A percentile compares a stretch with the other conserved stretches of the same genome.
Conservation (phyloP, 2,888 invertebrate genomes). For the Amblyjoppa fuscipennis region DNA sequence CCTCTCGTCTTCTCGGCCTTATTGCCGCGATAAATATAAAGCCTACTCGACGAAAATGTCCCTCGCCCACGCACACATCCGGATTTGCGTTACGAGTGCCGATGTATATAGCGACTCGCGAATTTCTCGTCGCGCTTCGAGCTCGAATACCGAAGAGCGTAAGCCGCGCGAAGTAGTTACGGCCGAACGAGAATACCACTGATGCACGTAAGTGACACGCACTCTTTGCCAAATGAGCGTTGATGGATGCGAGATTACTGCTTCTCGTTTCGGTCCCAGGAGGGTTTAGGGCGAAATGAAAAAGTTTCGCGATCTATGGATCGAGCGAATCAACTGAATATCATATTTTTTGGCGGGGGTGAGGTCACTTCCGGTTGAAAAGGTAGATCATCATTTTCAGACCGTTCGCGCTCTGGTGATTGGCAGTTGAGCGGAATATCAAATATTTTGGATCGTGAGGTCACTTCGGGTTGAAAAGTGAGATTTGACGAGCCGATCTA, state of each 20-base stretch:
- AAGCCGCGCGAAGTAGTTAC: constrained; percentile 14
- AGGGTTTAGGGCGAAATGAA: constrained; percentile 32
- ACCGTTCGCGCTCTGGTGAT: too few species aligned
- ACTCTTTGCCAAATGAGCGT: neutral
- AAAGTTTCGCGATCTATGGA: neutral
- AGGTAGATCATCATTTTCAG: too few species aligned
- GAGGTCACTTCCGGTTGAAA: too few species aligned
- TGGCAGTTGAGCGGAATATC: too few species aligned
- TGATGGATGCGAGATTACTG: constrained; percentile 1
- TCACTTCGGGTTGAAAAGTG: too few species aligned
- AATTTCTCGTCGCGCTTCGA: constrained; percentile 34
- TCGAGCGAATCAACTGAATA: neutral
- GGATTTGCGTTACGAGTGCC: constrained; percentile 44
- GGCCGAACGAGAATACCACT: constrained; percentile 22
- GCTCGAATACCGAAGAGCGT: constrained; percentile 10
- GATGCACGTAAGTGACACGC: constrained; percentile 46
- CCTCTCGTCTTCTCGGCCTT: constrained; percentile 71
- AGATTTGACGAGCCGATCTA: too few species aligned
- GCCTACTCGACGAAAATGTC: constrained; percentile 74
- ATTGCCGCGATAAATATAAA: constrained; percentile 81
- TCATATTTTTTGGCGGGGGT: too few species aligned
- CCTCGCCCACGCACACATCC: constrained; percentile 51
- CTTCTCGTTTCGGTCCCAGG: neutral
- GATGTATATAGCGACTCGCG: constrained; percentile 28
- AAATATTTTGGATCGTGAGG: too few species aligned